Base-by-base conservation (phyloP, 2,113 vertebrate genomes). In the Peromyscus leucopus region DNA sequence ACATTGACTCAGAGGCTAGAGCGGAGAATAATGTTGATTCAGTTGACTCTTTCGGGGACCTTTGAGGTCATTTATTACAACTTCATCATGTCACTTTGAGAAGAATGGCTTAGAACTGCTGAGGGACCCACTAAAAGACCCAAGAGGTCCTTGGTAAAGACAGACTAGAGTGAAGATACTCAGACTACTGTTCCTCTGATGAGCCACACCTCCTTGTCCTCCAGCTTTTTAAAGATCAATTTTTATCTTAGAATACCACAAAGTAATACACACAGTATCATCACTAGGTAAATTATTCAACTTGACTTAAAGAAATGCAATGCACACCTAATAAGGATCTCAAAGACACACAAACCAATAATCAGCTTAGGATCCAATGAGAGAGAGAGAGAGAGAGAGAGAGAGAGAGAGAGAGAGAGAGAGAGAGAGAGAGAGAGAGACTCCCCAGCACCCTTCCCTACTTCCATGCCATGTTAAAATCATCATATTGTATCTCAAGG, bases 381-480 rank as follows among this genome's bases (percentile, higher is more conserved):
- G 82, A 95, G 95, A 84, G 63, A 36, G 31, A 36, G 67, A 95
- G 95, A 84, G 63, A n/a, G 57, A n/a, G 82, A 95, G 95, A 84
- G 63, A n/a, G 82, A 95, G 95, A 84, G 63, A 96, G 91, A 28
- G 46, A 95, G 95, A 84, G 63, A n/a, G 82, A 95, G 95, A 84
- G 57, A n/a, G 82, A 95, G 95, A 84, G 63, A n/a, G 82, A 95
- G 95, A 84, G 63, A 96, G 91, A 28, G 46, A 86, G 26, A 19
- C 71, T 94, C 91, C 19, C 63, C 42, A 69, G 76, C 57, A 67
- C 26, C 21, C 51, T 75, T 84, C 42, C 69, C 24, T 46, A 51
- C 61, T 83, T 51, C 83, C 12, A 87, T 19, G 39, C 24, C 69
- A 87, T 36, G 24, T 75, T 84, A 90, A 95, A 75, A 84, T 79